These are phyloP conservation scores for Falcaria lacertinaria DNA, from an alignment of 2,888 invertebrate genomes.

Conservation along the genomic window DNA sequence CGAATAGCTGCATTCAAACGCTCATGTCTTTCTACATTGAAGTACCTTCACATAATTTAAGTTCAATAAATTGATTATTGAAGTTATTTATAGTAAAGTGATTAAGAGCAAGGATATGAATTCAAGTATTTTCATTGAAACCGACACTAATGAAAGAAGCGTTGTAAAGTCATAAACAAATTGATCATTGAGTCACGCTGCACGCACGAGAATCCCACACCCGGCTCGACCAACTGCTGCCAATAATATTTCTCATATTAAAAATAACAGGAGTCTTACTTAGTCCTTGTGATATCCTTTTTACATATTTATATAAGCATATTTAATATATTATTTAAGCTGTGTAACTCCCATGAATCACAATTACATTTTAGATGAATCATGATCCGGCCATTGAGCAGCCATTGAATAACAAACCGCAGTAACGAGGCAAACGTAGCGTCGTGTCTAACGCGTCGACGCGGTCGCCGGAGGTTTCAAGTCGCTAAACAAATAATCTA, in stretches of 20 bases:
- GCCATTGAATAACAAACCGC: slow-evolving; percentile 62
- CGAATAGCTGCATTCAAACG: too few species aligned
- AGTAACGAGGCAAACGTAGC: slow-evolving; percentile 54
- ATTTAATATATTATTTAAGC: slow-evolving; percentile 41
- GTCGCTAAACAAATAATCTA: slow-evolving; percentile 68
- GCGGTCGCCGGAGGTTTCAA: slow-evolving; percentile 37
- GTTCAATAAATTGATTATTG: not conserved
- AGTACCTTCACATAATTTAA: too few species aligned
- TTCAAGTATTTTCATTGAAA: slow-evolving; percentile 1
- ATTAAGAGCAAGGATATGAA: not conserved
- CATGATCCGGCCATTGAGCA: slow-evolving; percentile 61
- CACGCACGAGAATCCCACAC: slow-evolving; percentile 15
- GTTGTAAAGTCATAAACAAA: slow-evolving; percentile 34
- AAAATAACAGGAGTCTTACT: slow-evolving; percentile 46
- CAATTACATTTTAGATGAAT: slow-evolving; percentile 67
- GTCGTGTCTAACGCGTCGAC: slow-evolving; percentile 39
- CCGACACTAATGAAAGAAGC: slow-evolving; percentile 28
- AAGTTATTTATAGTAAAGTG: not conserved
- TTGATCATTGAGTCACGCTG: slow-evolving; percentile 43
- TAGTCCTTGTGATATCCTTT: slow-evolving; percentile 23
- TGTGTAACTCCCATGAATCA: slow-evolving; percentile 56
- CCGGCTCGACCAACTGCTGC: not conserved
- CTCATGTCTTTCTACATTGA: too few species aligned
- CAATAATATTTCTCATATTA: slow-evolving; percentile 45
- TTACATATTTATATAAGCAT: slow-evolving; percentile 26